Evolutionary conservation across 2,888 invertebrate genomes (phyloP).

Genomic region (Platerodrilus igneus): DNA sequence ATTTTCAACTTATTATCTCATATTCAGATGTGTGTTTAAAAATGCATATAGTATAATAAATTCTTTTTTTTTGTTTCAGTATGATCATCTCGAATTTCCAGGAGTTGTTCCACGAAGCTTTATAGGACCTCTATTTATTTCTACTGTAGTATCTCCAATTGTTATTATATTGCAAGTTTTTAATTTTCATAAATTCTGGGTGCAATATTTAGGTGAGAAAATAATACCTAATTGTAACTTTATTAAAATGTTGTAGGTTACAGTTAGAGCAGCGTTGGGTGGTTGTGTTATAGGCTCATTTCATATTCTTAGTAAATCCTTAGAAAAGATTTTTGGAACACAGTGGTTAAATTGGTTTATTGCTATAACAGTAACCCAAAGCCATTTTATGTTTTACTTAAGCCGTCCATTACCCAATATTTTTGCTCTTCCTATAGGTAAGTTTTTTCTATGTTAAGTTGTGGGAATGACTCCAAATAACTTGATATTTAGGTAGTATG

Average conservation of each 20-base stretch:
- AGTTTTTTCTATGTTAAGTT: no score
- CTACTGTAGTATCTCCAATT: constrained; percentile 72
- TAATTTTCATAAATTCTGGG: constrained; percentile 76
- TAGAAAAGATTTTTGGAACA: constrained; percentile 73
- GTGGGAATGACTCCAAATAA: no score
- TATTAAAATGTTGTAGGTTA: constrained; percentile 38
- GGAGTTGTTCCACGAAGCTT: constrained; percentile 97
- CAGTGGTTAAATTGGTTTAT: constrained; percentile 78
- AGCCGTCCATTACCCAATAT: constrained; percentile 93
- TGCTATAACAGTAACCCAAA: constrained; percentile 83
- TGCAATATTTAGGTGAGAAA: constrained; percentile 79
- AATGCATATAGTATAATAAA: no score
- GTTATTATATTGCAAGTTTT: constrained; percentile 62
- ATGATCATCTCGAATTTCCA: constrained; percentile 96
- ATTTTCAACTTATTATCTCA: no score
- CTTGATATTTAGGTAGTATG: no score
- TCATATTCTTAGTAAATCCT: constrained; percentile 65
- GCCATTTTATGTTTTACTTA: constrained; percentile 97
- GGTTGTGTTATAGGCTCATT: constrained; percentile 71
- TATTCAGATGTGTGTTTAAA: no score
- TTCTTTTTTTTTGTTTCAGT: constrained; percentile 57
- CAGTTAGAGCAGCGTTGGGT: constrained; percentile 80
- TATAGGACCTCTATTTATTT: constrained; percentile 81
- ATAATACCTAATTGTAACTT: constrained; percentile 11
- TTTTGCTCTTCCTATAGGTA: constrained; percentile 89